These are phyloP conservation scores for Polydrusus tereticollis DNA, from an alignment of 2,888 invertebrate genomes.

Conservation along the genomic window DNA sequence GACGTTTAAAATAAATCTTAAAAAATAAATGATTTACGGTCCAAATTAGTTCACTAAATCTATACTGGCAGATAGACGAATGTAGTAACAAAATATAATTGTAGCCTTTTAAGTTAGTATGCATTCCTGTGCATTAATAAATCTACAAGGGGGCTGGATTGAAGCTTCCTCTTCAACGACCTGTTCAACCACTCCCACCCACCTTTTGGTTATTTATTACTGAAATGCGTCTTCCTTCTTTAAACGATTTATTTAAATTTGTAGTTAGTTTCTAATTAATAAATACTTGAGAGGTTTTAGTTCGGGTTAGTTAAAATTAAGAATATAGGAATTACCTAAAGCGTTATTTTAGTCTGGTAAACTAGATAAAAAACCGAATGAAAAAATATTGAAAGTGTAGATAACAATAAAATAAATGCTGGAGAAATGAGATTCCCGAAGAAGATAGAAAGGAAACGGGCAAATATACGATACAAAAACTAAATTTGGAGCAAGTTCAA, in stretches of 20 bases:
- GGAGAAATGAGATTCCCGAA: too few relatives aligned
- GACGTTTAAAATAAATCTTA: background rate
- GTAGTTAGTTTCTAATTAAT: background rate
- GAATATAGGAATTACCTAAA: background rate
- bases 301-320: too few relatives aligned
- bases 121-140: slow-evolving; percentile 40
- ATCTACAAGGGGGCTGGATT: slow-evolving; percentile 41
- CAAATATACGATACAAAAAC: too few relatives aligned
- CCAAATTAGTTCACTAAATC: slow-evolving; percentile 21
- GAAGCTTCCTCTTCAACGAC: slow-evolving; percentile 47
- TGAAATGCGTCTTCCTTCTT: slow-evolving; percentile 25
- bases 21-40: slow-evolving; percentile 5
- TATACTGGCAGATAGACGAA: slow-evolving; percentile 20
- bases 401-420: too few relatives aligned
- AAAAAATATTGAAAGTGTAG: too few relatives aligned
- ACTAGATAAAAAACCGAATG: too few relatives aligned
- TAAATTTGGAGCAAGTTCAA: too few relatives aligned
- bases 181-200: slow-evolving; percentile 46
- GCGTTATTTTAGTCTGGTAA: too few relatives aligned
- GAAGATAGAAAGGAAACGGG: too few relatives aligned
- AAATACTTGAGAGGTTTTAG: background rate
- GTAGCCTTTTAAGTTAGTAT: slow-evolving; percentile 44
- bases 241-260: slow-evolving; percentile 39
- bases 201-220: slow-evolving; percentile 43
- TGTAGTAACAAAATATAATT: slow-evolving; percentile 38